Conservation (phyloP, 2,888 invertebrate species). For the Oscheius sp. region DNA sequence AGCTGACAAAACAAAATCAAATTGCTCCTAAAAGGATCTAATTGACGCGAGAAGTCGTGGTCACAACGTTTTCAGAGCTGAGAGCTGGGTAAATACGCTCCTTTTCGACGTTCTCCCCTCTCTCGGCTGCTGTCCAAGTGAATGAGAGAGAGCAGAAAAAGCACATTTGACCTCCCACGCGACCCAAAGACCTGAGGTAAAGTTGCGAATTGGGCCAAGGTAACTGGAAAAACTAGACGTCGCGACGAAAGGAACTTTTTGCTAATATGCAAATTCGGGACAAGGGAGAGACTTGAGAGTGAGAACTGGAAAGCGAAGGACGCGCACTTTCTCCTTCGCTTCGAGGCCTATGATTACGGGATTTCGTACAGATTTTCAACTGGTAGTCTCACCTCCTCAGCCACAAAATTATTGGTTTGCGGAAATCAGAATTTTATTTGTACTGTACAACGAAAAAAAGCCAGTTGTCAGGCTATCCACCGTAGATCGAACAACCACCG, state of each 20-base stretch:
- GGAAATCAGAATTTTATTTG: too few species aligned
- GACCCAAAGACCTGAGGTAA: neutral
- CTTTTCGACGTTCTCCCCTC: neutral
- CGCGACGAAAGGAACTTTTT: neutral
- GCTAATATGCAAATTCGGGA: conserved; percentile 21
- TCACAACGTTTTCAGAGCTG: conserved; percentile 15
- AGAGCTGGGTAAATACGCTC: conserved; percentile 11
- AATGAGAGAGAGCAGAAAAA: neutral
- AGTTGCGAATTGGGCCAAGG: neutral
- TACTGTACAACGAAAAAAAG: too few species aligned
- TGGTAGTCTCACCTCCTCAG: too few species aligned
- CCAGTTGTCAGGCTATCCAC: too few species aligned
- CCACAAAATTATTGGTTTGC: too few species aligned
- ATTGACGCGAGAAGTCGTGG: conserved; percentile 23
- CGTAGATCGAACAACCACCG: too few species aligned
- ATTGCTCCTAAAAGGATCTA: too few species aligned
- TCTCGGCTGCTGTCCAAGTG: neutral
- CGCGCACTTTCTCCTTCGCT: conserved; percentile 16
- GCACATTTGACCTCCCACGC: neutral
- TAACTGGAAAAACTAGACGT: neutral
- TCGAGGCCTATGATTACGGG: neutral
- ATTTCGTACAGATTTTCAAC: conserved; percentile 5
- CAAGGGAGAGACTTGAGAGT: neutral
- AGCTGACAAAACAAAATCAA: neutral
- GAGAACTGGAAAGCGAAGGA: conserved; percentile 23